phyloP scores from a whole-genome alignment of 2,113 vertebrate genomes.

The Reinhardtius hippoglossoides region DNA sequence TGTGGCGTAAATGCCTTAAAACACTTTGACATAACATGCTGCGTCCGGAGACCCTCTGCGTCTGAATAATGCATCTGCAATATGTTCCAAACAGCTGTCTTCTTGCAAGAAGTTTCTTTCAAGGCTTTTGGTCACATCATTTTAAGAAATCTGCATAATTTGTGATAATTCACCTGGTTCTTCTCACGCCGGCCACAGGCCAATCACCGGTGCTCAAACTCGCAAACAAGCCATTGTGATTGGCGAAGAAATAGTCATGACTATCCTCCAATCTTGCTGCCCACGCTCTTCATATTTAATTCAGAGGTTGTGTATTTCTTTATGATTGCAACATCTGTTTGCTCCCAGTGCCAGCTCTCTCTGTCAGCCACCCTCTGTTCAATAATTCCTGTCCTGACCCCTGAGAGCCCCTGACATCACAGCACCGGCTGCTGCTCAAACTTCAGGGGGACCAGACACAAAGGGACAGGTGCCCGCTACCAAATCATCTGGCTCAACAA shows the following conservation, averaged over 20 bases:
- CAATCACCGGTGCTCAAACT: slow-evolving; percentile 18
- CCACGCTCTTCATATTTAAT: slow-evolving; percentile 81
- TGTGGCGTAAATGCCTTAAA: slow-evolving; percentile 83
- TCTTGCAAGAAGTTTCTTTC: slow-evolving; percentile 51
- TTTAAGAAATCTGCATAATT: slow-evolving; percentile 46
- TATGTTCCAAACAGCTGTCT: slow-evolving; percentile 84
- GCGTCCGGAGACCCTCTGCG: slow-evolving; percentile 69
- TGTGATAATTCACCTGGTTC: slow-evolving; percentile 45
- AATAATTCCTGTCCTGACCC: slow-evolving; percentile 81
- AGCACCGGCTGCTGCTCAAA: slow-evolving; percentile 68
- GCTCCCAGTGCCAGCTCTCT: slow-evolving; percentile 77
- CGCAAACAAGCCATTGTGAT: background rate
- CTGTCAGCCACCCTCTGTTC: slow-evolving; percentile 81
- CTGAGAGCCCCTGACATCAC: slow-evolving; percentile 74
- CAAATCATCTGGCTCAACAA: slow-evolving; percentile 41
- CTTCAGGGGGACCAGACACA: slow-evolving; percentile 70
- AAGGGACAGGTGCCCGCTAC: slow-evolving; percentile 63
- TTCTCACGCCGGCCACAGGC: slow-evolving; percentile 12
- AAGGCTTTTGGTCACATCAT: slow-evolving; percentile 48
- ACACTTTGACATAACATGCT: slow-evolving; percentile 82
- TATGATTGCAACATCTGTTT: slow-evolving; percentile 85
- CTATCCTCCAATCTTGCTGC: slow-evolving; percentile 44
- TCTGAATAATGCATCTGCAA: slow-evolving; percentile 85
- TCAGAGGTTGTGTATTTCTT: slow-evolving; percentile 81
- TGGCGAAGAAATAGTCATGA: slow-evolving; percentile 42